Evolutionary conservation across 2,797 vertebrate species (phyloP), one percentile per base, ranked within the genome.

Genomic region (Halcyon badia): DNA sequence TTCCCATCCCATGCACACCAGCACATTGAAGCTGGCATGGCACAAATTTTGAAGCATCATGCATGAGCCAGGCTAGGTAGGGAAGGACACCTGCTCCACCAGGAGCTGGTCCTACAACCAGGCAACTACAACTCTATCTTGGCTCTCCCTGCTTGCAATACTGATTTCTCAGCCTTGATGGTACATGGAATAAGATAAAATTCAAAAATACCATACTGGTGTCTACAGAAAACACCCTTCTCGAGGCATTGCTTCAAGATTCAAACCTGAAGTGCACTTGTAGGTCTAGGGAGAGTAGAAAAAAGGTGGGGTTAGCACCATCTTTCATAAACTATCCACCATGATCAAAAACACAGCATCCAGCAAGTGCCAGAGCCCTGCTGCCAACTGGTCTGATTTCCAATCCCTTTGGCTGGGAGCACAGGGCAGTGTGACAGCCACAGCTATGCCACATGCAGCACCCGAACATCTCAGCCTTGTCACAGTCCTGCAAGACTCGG

Each of bases 401-500:
- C 0, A 2, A 3, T 6, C 5, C 5, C 28, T 37, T 60, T 1
- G 0, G 4, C 2, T 5, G 37, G 48, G 30, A 57, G 6, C 56
- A 42, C 16, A 22, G 77, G 35, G 46, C 0, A 0, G 16, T 6
- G 48, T 17, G 68, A 25, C 60, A 77, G 79, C n/a, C 25, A 1
- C 0, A 7, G 28, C 83, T 44, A 49, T 58, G 61, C 33, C 41
- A 18, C 33, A 2, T 2, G 31, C 15, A 1, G 25, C 7, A 48
- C 37, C 35, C 5, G 0, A 64, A 17, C 1, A 4, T 68, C 92
- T 52, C 66, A 6, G 76, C 4, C 42, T 83, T 31, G n/a, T 58
- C 79, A 41, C 66, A 44, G 5, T 33, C 10, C 0, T 0, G 4
- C 54, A 49, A 68, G 39, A 8, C 66, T 68, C 0, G 0, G 41